Conservation (phyloP, 2,888 invertebrate species). For the Sinelater perroti region DNA sequence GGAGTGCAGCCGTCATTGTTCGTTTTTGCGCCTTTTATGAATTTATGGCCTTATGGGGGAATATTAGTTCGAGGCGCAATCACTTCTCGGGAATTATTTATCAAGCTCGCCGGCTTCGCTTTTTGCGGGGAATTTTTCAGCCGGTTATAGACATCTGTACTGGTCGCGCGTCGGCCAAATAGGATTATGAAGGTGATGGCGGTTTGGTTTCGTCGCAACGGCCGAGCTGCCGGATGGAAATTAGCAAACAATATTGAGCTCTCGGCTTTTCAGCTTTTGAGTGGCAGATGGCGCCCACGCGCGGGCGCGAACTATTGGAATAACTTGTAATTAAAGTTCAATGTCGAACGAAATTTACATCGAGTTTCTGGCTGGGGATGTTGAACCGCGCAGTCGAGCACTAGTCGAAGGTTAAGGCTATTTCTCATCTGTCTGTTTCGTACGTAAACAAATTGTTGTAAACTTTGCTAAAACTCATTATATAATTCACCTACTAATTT, state of each 20-base stretch:
- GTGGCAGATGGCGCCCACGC: slow-evolving; percentile 15
- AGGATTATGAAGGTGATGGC: no score
- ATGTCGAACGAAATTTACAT: slow-evolving; percentile 34
- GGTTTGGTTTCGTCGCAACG: no score
- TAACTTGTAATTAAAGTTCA: slow-evolving; percentile 34
- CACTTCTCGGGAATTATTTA: slow-evolving; percentile 22
- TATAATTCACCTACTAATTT: no score
- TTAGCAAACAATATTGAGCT: slow-evolving; percentile 13
- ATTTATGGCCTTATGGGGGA: slow-evolving; percentile 22
- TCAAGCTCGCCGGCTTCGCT: slow-evolving; percentile 3
- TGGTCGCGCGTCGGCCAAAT: no score
- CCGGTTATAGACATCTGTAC: no score
- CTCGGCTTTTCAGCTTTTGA: slow-evolving; percentile 11
- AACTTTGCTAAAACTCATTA: not conserved
- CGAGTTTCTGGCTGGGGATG: slow-evolving; percentile 21
- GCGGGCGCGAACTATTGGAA: slow-evolving; percentile 13
- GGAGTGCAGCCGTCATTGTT: slow-evolving; percentile 25
- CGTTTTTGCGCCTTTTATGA: slow-evolving; percentile 19
- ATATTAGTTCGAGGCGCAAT: slow-evolving; percentile 19
- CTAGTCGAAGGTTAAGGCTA: slow-evolving; percentile 28
- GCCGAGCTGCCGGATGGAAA: no score
- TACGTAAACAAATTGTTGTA: slow-evolving; percentile 3
- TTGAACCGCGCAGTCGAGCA: slow-evolving; percentile 28
- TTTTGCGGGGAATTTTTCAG: no score
- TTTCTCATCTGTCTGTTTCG: slow-evolving; percentile 1